Evolutionary conservation across 1,140 invertebrate genomes (phyloP), one percentile per base, ranked within the genome.

Genomic region (Meloidogyne chitwoodi): DNA sequence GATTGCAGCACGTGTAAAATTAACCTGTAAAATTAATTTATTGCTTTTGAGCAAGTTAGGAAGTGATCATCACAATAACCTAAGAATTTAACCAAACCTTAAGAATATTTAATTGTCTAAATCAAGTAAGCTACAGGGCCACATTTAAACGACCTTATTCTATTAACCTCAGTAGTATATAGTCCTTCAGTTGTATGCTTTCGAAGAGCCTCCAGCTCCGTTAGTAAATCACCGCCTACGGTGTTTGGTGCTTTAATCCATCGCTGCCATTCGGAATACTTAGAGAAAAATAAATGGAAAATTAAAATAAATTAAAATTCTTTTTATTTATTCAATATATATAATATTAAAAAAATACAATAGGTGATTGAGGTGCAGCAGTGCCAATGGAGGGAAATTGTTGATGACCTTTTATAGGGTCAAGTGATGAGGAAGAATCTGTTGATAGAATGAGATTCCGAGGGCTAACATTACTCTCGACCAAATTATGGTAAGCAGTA

Each of bases 231-330:
- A 16, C 81, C 76, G 6, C 79, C 79, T 22, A 62, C 38, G 10
- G 56, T 64, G 44, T 83, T 81, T 27, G 80, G 80, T 16, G 80
- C 80, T 70, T 27, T 22, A n/a, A 81, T 69, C 80, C 81, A 81
- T 19, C 71, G 63, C 10, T 67, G 61, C 70, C 81, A 81, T 63
- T 77, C 76, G n/a, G 64, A 67, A 74, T 64, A 74, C 61, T 64
- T 19, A 38, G 24, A 38, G 31, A 19, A n/a, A 14, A 19, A 61
- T 48, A 70, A 27, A 38, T 3, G 26, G 5, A 26, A 64, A 19
- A 26, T 71, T 65, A 6, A 26, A 5, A 29, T 26, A 14, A n/a
- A 4, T 4, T 16, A 19, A 71, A 34, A 61, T n/a, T n/a, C n/a
- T n/a, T n/a, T n/a, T n/a, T n/a, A n/a, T n/a, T n/a, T n/a, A n/a